Evolutionary conservation across 2,797 vertebrate species (phyloP).

Genomic region (Hipposideros larvatus): DNA sequence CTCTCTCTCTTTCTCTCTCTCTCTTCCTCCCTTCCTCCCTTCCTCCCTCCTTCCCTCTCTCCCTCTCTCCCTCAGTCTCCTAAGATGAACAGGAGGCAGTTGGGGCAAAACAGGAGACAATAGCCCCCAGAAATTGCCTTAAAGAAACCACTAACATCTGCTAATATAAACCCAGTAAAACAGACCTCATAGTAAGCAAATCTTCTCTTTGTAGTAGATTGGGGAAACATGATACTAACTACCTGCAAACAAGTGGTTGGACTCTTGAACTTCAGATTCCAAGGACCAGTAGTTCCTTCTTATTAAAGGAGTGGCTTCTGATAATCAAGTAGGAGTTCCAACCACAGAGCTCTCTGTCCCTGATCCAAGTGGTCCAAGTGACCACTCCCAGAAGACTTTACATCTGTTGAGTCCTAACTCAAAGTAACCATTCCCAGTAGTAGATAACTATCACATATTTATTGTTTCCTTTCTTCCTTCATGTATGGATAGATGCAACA

Average conservation of each 20-base stretch:
- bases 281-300: not conserved
- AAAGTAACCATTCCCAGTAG: not conserved
- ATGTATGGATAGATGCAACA: not conserved
- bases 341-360: not conserved
- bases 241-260: not conserved
- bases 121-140: not conserved
- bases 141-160: not conserved
- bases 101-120: not conserved
- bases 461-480: not conserved
- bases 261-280: conserved; percentile 5
- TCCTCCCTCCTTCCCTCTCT: no score
- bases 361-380: not conserved
- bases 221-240: not conserved
- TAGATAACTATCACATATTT: not conserved
- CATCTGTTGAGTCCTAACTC: not conserved
- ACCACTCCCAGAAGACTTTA: not conserved
- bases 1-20: no score
- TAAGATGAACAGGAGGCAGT: not conserved
- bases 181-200: not conserved
- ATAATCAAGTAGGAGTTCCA: not conserved
- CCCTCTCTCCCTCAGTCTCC: no score
- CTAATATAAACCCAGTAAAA: not conserved
- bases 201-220: not conserved
- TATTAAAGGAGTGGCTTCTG: not conserved
- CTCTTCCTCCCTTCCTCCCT: no score